Percentiles rank a stretch among this genome's conserved stretches.
phyloP scores from a whole-genome alignment of 2,113 vertebrate species.

The Erythrolamprus reginae region DNA sequence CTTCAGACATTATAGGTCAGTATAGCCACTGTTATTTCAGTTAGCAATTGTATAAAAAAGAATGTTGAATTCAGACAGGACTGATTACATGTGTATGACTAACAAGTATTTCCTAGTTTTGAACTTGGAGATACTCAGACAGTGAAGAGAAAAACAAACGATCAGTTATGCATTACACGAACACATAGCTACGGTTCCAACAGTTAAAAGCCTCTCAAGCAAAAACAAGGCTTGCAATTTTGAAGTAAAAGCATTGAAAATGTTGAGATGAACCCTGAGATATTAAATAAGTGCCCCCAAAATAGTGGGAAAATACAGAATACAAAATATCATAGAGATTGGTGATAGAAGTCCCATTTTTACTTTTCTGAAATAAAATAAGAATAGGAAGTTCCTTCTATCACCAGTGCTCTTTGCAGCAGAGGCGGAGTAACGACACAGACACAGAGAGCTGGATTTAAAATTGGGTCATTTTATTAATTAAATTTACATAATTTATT shows the following conservation, averaged over 20 bases:
- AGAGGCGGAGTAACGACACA: too few species aligned
- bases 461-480: too few species aligned
- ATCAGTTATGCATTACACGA: neutral
- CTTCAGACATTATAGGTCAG: conserved; percentile 33
- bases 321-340: neutral
- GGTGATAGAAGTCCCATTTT: neutral
- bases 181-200: too few species aligned
- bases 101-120: neutral
- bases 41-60: conserved; percentile 30
- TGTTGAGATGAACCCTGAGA: neutral
- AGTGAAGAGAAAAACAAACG: neutral
- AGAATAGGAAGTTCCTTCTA: neutral
- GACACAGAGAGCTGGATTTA: too few species aligned
- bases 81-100: neutral
- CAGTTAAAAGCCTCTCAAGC: neutral
- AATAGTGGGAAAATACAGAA: neutral
- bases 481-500: too few species aligned
- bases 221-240: neutral
- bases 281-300: neutral
- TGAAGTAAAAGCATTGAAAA: neutral
- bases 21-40: conserved; percentile 44
- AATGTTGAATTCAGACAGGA: conserved; percentile 3
- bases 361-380: neutral
- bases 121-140: neutral
- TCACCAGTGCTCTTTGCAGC: neutral